Conservation (phyloP, 2,113 vertebrate genomes). For the Symphodus melops region DNA sequence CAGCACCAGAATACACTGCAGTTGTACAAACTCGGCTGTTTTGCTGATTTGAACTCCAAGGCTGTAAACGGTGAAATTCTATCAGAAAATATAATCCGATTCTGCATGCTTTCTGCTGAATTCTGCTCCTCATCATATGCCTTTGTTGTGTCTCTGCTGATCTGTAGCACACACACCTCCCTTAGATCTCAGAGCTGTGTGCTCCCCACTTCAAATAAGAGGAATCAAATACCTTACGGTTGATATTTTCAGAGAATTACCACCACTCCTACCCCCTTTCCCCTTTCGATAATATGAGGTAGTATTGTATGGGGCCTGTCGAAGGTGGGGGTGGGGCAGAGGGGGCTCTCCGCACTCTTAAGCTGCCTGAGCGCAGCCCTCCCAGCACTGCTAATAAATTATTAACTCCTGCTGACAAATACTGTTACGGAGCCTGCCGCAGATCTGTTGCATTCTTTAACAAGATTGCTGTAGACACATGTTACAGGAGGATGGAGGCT, state of each 20-base stretch:
- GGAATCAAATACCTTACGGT: conserved; percentile 59
- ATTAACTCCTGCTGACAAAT: conserved; percentile 89
- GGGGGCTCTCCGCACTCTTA: conserved; percentile 72
- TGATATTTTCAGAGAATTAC: conserved; percentile 78
- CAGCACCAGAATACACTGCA: conserved; percentile 39
- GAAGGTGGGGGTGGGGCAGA: conserved; percentile 70
- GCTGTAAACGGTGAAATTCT: conserved; percentile 38
- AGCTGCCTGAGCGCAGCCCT: conserved; percentile 80
- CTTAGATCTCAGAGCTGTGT: conserved; percentile 60
- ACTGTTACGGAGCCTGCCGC: conserved; percentile 85
- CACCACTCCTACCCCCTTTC: conserved; percentile 66
- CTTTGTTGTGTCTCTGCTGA: conserved; percentile 65
- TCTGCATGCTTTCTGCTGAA: conserved; percentile 33
- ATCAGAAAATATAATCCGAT: conserved; percentile 47
- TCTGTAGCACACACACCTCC: conserved; percentile 32
- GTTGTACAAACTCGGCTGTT: conserved; percentile 41
- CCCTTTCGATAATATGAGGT: conserved; percentile 72
- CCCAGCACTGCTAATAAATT: conserved; percentile 85
- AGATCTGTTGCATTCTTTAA: conserved; percentile 93
- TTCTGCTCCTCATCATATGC: conserved; percentile 55
- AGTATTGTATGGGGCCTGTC: conserved; percentile 74
- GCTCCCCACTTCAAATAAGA: conserved; percentile 58
- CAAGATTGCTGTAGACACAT: conserved; percentile 98
- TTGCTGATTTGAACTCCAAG: conserved; percentile 34
- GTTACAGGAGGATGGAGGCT: conserved; percentile 96